Percentiles rank a stretch among this genome's conserved stretches.
phyloP scores from a whole-genome alignment of 2,797 vertebrate genomes.

The Limosa lapponica region DNA sequence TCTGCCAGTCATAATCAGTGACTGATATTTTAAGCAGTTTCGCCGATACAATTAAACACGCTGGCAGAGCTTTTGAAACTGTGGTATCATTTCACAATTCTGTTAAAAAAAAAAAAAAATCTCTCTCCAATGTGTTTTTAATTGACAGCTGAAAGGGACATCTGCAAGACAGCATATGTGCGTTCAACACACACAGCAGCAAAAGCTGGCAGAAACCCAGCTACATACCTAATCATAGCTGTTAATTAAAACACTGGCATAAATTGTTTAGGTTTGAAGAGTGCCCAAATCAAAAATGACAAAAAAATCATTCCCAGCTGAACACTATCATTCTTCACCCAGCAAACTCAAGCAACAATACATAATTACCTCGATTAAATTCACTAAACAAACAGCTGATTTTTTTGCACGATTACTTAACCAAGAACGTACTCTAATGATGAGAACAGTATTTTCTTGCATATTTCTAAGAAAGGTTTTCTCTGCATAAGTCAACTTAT shows the following conservation, averaged over 20 bases:
- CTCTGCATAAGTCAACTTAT: neutral
- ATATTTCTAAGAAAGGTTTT: neutral
- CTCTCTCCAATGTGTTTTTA: slow-evolving; percentile 9
- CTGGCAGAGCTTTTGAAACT: neutral
- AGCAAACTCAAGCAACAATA: neutral
- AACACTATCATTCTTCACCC: neutral
- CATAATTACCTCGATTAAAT: neutral
- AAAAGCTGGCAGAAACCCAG: neutral
- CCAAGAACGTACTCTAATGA: neutral
- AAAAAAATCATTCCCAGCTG: neutral
- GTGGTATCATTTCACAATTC: neutral
- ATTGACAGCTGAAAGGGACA: slow-evolving; percentile 31
- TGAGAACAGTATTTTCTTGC: neutral
- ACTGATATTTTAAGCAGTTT: neutral
- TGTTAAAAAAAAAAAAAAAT: neutral
- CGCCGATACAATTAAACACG: neutral
- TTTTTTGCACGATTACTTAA: neutral
- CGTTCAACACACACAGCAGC: neutral
- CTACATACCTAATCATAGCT: neutral
- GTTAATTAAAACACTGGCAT: neutral
- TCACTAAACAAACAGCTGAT: neutral
- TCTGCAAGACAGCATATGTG: neutral
- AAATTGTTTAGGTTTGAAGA: neutral
- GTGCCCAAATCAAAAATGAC: neutral
- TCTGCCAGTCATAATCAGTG: neutral